These are phyloP conservation scores for Mastomys coucha DNA, from an alignment of 2,113 vertebrate species.

Conservation along the genomic window DNA sequence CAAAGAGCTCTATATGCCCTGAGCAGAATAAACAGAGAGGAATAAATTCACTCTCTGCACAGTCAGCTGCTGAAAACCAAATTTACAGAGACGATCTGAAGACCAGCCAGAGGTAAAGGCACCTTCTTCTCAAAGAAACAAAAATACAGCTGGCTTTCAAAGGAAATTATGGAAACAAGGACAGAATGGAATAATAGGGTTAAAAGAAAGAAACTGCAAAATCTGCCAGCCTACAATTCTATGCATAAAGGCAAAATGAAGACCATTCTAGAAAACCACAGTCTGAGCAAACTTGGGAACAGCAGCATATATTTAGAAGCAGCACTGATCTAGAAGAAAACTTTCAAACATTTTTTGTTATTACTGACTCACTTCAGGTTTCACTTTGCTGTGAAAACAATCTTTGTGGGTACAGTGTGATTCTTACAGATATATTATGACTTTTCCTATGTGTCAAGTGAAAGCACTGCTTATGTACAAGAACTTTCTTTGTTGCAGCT, in stretches of 20 bases:
- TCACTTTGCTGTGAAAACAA: background rate
- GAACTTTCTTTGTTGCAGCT: background rate
- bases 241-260: background rate
- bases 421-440: background rate
- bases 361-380: too few species aligned
- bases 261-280: background rate
- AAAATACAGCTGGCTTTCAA: constrained; percentile 22
- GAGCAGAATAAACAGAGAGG: background rate
- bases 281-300: background rate
- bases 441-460: background rate
- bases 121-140: background rate
- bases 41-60: constrained; percentile 21
- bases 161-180: background rate
- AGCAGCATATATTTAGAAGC: too few species aligned
- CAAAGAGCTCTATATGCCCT: background rate
- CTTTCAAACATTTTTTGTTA: background rate
- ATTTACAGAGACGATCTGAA: constrained; percentile 33
- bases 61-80: background rate
- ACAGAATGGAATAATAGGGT: background rate
- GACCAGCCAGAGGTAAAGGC: background rate
- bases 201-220: background rate
- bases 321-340: background rate
- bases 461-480: background rate
- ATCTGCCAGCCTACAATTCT: background rate
- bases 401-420: background rate